phyloP scores from a whole-genome alignment of 1,140 invertebrate genomes.

The Schlechtendalia chinensis region DNA sequence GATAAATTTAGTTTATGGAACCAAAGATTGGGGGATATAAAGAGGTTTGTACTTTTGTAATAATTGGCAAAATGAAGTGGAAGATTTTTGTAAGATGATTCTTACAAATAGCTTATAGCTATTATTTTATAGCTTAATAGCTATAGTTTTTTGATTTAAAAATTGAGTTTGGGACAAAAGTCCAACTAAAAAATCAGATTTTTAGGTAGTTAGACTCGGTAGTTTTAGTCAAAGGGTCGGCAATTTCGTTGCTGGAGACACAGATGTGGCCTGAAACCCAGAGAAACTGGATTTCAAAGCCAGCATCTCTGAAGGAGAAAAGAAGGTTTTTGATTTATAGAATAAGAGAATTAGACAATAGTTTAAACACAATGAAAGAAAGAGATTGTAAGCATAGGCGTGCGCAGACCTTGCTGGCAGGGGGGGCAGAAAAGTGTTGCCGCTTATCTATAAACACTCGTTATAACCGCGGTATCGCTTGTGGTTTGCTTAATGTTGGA shows the following conservation, averaged over 20 bases:
- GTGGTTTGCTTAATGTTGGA: too few relatives aligned
- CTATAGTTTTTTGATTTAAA: not conserved
- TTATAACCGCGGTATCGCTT: too few relatives aligned
- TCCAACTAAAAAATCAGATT: not conserved
- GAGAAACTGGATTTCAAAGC: too few relatives aligned
- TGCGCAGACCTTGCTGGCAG: too few relatives aligned
- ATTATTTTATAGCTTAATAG: too few relatives aligned
- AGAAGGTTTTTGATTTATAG: not conserved
- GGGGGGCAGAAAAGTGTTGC: too few relatives aligned
- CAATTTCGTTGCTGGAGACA: not conserved
- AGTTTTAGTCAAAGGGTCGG: not conserved
- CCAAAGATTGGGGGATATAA: too few relatives aligned
- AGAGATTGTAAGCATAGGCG: not conserved
- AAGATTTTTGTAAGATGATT: too few relatives aligned
- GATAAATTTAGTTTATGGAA: not conserved
- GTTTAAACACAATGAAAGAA: not conserved
- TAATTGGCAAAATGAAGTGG: not conserved
- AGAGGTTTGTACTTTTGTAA: too few relatives aligned
- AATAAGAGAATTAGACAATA: not conserved
- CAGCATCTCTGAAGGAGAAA: not conserved
- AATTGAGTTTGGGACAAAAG: not conserved
- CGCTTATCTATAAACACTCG: too few relatives aligned
- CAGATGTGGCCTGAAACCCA: not conserved
- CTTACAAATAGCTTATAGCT: too few relatives aligned
- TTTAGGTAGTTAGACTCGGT: not conserved